phyloP scores from a whole-genome alignment of 2,113 vertebrate genomes.

The Vombatus ursinus region DNA sequence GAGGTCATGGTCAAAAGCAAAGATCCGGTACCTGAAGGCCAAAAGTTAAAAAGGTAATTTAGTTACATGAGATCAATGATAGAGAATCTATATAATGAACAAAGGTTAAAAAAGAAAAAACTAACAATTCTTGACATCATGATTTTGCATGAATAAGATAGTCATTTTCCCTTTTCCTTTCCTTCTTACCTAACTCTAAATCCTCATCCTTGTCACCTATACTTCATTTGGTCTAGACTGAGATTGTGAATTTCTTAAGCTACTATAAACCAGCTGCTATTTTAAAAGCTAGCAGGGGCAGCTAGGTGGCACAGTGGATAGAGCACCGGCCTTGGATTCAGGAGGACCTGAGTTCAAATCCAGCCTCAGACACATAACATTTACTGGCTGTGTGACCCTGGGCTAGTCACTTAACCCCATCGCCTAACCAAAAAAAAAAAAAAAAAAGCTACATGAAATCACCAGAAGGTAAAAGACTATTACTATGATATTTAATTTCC shows the following conservation, averaged over 20 bases:
- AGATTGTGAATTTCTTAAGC: conserved; percentile 17
- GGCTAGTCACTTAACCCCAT: too few species aligned
- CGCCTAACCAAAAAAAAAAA: too few species aligned
- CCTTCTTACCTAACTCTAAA: neutral
- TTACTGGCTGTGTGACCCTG: too few species aligned
- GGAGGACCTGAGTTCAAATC: too few species aligned
- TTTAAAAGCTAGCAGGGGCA: too few species aligned
- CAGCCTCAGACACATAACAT: too few species aligned
- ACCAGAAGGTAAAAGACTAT: neutral
- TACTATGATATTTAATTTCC: neutral
- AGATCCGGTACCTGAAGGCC: conserved; percentile 90
- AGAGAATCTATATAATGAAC: conserved; percentile 34
- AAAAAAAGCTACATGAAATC: too few species aligned
- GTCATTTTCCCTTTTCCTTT: conserved; percentile 41
- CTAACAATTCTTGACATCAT: neutral
- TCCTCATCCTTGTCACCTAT: conserved; percentile 23
- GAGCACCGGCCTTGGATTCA: too few species aligned
- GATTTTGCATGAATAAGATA: neutral
- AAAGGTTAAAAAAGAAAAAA: conserved; percentile 54
- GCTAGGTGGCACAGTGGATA: too few species aligned
- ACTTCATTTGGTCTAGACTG: neutral
- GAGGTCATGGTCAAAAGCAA: conserved; percentile 96
- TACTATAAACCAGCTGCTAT: neutral
- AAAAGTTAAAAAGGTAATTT: conserved; percentile 26
- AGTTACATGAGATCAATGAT: conserved; percentile 25